Base-by-base conservation (phyloP, 2,113 vertebrate genomes). In the Ophthalmolycus amberensis region DNA sequence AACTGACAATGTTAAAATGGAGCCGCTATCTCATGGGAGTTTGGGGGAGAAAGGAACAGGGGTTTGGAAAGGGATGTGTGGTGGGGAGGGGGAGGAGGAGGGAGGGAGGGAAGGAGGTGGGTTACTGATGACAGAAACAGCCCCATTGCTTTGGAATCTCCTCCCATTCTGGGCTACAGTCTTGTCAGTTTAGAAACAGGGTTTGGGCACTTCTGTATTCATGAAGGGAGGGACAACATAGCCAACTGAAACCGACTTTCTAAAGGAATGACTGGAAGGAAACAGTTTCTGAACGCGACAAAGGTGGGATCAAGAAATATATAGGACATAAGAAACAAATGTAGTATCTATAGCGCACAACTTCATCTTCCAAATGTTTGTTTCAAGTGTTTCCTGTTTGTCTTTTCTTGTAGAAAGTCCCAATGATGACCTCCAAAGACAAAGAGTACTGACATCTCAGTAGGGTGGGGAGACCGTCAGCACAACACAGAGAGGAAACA, bases 91-190 rank as follows among this genome's bases (percentile, higher is more conserved):
- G 63, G 67, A 75, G 75, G 79, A 75, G 77, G 79, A n/a, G 79
- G n/a, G 34, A 6, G 66, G 63, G 67, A 79, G 76, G 76, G 74
- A 76, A 20, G 64, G 15, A 14, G 58, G 75, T 62, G 75, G 86
- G 84, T 48, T 69, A 40, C 62, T 88, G 88, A 87, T 92, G 91
- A 89, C 85, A 93, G 91, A 91, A 91, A 77, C 87, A 85, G 83
- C 67, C 80, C 86, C 89, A 85, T 92, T 92, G 74, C 89, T 88
- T 59, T 75, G 63, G 70, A 92, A 90, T 93, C 94, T 93, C 93
- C 94, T 89, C 93, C 93, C 91, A 84, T 91, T 91, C 78, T 79
- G 59, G 69, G 72, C 73, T 38, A 27, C 64, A 80, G 73, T 32
- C 71, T 79, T 88, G 88, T 79, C 86, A 85, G 85, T 73, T 68